Base-by-base conservation (phyloP, 2,113 vertebrate species). In the Arothron firmamentum region DNA sequence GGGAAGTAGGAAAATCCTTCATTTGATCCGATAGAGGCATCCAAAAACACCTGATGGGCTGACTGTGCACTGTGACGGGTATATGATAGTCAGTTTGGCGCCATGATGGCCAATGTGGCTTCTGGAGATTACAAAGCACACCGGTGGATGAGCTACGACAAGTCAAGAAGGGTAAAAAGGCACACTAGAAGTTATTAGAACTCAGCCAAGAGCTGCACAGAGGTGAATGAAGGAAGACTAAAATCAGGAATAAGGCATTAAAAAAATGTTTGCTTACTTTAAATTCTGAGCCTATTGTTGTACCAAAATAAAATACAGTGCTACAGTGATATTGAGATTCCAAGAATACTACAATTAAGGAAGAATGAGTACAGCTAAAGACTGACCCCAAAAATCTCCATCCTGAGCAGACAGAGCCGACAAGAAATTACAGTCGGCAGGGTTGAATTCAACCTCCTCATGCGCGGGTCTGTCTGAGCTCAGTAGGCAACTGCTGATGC, bases 131-230 rank as follows among this genome's bases (percentile, higher is more conserved):
- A 53, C 50, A 34, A 53, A 25, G 2, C 31, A 50, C 45, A 15
- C 15, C 2, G 20, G 50, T n/a, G 23, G 43, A 56, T 1, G 19
- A 19, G 68, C 52, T 59, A 67, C 14, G 18, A 70, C 51, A 61
- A 79, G 72, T 78, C 23, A 60, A 80, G 47, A 43, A 57, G 75
- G 70, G 71, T 59, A 62, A 78, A 59, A 88, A 89, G 85, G 87
- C 85, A 86, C 84, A 66, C 75, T 51, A 57, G 28, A 77, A 79
- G 70, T 75, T 50, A 52, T 58, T 17, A 73, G 41, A 73, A 56
- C 57, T 61, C 76, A 81, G 72, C 69, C 43, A 61, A 63, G 62
- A 59, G 58, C 58, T 57, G 63, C 20, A 20, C 65, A 56, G 72
- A 54, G 58, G 64, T 46, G 54, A 67, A 59, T 48, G 1, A 52